Conservation (phyloP, 2,113 vertebrate genomes). For the Poeciliopsis prolifica region DNA sequence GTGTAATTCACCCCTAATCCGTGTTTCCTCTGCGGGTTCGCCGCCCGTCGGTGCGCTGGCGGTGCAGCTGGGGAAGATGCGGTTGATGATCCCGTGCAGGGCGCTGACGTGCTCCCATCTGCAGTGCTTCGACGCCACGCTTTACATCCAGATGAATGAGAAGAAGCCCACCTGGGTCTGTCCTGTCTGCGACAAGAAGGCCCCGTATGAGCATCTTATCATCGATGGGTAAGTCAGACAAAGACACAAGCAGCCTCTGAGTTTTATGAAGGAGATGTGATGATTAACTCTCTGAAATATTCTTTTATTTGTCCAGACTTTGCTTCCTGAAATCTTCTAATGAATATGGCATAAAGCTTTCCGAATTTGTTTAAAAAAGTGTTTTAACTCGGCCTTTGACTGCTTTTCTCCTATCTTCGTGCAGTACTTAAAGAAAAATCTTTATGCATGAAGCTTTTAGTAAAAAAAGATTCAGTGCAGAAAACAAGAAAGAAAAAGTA, state of each 20-base stretch:
- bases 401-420: too few species aligned
- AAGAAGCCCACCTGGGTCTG: slow-evolving; percentile 99
- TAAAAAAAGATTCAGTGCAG: neutral
- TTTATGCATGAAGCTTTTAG: neutral
- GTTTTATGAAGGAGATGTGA: neutral
- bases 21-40: slow-evolving; percentile 15
- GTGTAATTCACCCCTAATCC: slow-evolving; percentile 6
- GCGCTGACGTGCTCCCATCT: slow-evolving; percentile 98
- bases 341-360: too few species aligned
- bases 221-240: slow-evolving; percentile 89
- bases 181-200: slow-evolving; percentile 98
- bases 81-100: slow-evolving; percentile 94
- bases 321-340: neutral
- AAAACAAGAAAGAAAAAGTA: neutral
- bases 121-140: slow-evolving; percentile 97
- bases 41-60: slow-evolving; percentile 20
- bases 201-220: slow-evolving; percentile 96
- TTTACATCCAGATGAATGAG: slow-evolving; percentile 99
- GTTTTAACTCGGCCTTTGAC: too few species aligned
- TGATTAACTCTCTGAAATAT: neutral
- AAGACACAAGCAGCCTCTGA: neutral
- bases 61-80: slow-evolving; percentile 94
- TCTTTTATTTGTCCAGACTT: neutral
- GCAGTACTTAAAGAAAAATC: too few species aligned
- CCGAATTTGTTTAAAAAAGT: too few species aligned